Conservation (phyloP, 2,888 invertebrate genomes). For the Drosophila vallismaia region DNA sequence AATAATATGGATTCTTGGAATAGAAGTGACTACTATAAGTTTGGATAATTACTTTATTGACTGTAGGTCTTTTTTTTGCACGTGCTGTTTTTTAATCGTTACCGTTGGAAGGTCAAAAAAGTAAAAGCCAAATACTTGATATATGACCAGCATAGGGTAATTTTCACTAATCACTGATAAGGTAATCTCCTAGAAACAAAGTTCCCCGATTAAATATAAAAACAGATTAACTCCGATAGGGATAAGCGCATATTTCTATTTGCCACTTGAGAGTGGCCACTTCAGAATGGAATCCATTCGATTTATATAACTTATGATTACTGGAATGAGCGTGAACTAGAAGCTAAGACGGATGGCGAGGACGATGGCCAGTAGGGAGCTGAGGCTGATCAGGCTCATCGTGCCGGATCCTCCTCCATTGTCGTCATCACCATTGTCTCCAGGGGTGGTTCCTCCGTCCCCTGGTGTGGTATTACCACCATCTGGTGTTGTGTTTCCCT, state of each 20-base stretch:
- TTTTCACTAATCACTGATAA: slow-evolving; percentile 35
- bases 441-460: slow-evolving; percentile 44
- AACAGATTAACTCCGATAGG: slow-evolving; percentile 32
- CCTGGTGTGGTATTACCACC: slow-evolving; percentile 17
- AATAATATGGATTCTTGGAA: neutral
- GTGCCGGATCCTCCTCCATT: slow-evolving; percentile 56
- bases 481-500: slow-evolving; percentile 20
- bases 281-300: slow-evolving; percentile 23
- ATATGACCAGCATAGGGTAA: slow-evolving; percentile 26
- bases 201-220: slow-evolving; percentile 16
- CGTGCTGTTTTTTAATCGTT: neutral
- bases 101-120: slow-evolving; percentile 8
- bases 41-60: no score
- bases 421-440: slow-evolving; percentile 3
- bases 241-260: slow-evolving; percentile 45
- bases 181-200: slow-evolving; percentile 18
- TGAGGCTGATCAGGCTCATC: slow-evolving; percentile 53
- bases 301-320: slow-evolving; percentile 48
- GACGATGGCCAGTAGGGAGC: slow-evolving; percentile 47
- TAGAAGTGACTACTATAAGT: no score
- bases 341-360: slow-evolving; percentile 45
- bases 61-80: neutral
- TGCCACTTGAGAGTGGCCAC: slow-evolving; percentile 15
- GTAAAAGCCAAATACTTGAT: neutral
- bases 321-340: slow-evolving; percentile 28